A percentile compares a stretch with the other conserved stretches of the same genome.
Conservation (phyloP, 2,113 vertebrate species). For the Tetraodon nigroviridis region DNA sequence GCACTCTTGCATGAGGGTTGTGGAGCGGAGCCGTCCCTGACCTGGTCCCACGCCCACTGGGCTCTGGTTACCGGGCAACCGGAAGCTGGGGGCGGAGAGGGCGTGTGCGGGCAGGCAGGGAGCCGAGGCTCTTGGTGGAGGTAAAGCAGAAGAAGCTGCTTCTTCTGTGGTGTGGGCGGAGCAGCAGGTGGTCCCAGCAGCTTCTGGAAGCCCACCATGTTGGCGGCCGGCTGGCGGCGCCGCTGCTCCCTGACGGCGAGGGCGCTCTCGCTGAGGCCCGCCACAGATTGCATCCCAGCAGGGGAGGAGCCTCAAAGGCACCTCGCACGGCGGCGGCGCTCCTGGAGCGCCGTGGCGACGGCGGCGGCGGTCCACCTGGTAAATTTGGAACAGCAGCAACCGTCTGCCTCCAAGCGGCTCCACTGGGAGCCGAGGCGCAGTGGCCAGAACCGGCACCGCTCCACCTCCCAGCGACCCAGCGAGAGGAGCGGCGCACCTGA, state of each 20-base stretch:
- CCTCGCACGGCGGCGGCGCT: constrained; percentile 53
- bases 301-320: constrained; percentile 46
- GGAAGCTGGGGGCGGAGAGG: too few species aligned
- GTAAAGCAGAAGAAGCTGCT: constrained; percentile 3
- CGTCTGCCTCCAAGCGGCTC: constrained; percentile 50
- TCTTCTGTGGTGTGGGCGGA: background rate
- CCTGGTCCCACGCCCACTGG: background rate
- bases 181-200: constrained; percentile 17
- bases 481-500: constrained; percentile 26
- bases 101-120: constrained; percentile 26
- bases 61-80: constrained; percentile 1
- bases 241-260: constrained; percentile 52
- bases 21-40: too few species aligned
- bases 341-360: constrained; percentile 55
- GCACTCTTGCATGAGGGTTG: too few species aligned
- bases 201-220: constrained; percentile 50
- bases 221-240: constrained; percentile 47
- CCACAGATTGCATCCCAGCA: constrained; percentile 65
- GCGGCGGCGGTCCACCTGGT: constrained; percentile 63
- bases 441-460: background rate
- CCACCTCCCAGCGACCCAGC: constrained; percentile 11
- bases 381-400: constrained; percentile 61
- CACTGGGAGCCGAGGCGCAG: background rate
- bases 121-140: constrained; percentile 29
- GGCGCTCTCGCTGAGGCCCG: constrained; percentile 57